phyloP scores from a whole-genome alignment of 1,140 invertebrate species.

The Dendroctonus ponderosae region DNA sequence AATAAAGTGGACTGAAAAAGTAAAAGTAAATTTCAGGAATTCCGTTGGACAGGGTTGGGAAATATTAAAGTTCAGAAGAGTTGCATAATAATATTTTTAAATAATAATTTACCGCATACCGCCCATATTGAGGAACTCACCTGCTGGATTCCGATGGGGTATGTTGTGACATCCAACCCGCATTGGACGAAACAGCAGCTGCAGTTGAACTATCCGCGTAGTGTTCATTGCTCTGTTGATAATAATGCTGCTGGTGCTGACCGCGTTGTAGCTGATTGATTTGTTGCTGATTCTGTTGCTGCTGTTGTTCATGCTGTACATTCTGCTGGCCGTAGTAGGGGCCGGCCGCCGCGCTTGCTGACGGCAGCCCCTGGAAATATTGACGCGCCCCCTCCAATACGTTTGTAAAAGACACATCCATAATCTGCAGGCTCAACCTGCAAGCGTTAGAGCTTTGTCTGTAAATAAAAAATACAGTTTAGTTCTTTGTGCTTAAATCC shows the following conservation, averaged over 20 bases:
- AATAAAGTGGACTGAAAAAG: too few species aligned
- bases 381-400: constrained; percentile 76
- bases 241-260: constrained; percentile 13
- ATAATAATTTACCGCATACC: too few species aligned
- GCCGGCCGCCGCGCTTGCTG: constrained; percentile 54
- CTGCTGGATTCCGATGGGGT: constrained; percentile 16
- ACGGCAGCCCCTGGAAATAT: constrained; percentile 74
- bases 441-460: constrained; percentile 21
- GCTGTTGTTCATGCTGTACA: constrained; percentile 11
- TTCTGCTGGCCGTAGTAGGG: constrained; percentile 29
- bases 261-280: constrained; percentile 4
- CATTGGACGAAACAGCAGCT: background rate
- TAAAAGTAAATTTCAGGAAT: too few species aligned
- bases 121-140: constrained; percentile 2
- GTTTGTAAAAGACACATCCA: constrained; percentile 75
- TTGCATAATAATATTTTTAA: too few species aligned
- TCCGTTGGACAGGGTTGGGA: too few species aligned
- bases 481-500: background rate
- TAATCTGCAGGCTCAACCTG: constrained; percentile 56
- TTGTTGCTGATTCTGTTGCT: constrained; percentile 22
- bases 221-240: constrained; percentile 12
- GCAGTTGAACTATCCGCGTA: constrained; percentile 8
- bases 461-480: constrained; percentile 8
- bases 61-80: too few species aligned
- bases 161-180: constrained; percentile 11